Evolutionary conservation across 2,113 vertebrate genomes (phyloP), one percentile per base, ranked within the genome.

Genomic region (Thunnus thynnus): DNA sequence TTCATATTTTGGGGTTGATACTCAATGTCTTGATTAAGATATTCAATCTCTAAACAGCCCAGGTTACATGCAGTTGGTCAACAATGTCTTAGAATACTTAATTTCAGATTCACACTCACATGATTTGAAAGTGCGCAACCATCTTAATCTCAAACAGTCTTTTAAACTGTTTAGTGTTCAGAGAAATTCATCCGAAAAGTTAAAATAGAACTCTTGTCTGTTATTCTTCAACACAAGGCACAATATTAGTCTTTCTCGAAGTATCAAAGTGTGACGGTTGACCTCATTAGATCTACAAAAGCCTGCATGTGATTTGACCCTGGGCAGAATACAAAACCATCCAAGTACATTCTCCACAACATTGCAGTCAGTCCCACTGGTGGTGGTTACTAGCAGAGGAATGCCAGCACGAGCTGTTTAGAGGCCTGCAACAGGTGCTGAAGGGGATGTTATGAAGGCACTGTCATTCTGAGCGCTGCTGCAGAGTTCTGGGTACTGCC

Each of bases 401-500:
- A 87, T 78, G 80, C 47, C 72, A 55, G 65, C 20, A 14, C 54
- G 5, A 64, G 18, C 71, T 86, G 86, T 79, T 88, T 55, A 71
- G 72, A 86, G 52, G 52, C 80, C 70, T 83, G 68, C 61, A 76
- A 84, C 94, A 93, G 88, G 89, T 93, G 91, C 76, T 68, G 65
- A 65, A 79, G 73, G 76, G 80, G 80, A 83, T 58, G 67, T 68
- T 70, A 77, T 50, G 72, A 74, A 55, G 65, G 47, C 27, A 9
- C 58, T 16, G 72, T 56, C 63, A 69, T 76, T 86, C 72, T 69
- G 50, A 82, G 50, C 79, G 64, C 61, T 66, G 63, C 73, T 75
- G 57, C 50, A 13, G 64, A 22, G 70, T 78, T 85, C 86, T 75
- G 78, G 66, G 67, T 81, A 76, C 60, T 22, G 72, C 25, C 68